Percentiles rank a stretch among this genome's conserved stretches.
phyloP scores from a whole-genome alignment of 2,113 vertebrate genomes.

The Vanacampus margaritifer region DNA sequence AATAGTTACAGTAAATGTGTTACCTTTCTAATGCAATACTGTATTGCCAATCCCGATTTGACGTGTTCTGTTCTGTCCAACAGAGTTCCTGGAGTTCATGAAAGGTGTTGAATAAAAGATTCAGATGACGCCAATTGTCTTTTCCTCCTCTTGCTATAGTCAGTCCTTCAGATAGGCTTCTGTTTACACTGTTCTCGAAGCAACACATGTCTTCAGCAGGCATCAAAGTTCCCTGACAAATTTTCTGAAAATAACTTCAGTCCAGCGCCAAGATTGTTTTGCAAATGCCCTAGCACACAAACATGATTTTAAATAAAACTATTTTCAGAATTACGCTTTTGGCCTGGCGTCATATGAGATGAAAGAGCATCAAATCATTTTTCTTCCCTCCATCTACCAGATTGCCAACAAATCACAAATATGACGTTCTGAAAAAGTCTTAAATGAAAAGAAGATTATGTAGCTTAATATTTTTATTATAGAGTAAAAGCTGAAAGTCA shows the following conservation, averaged over 20 bases:
- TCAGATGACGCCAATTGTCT: not conserved
- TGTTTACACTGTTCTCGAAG: conserved; percentile 1
- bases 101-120: conserved; percentile 72
- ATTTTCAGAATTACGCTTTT: conserved; percentile 7
- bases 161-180: conserved; percentile 12
- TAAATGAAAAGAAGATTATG: not conserved
- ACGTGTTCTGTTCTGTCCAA: conserved; percentile 17
- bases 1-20: no score
- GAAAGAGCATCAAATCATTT: not conserved
- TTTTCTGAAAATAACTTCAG: conserved; percentile 1
- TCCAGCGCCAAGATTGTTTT: not conserved
- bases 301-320: conserved; percentile 48
- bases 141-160: not conserved
- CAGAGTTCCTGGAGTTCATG: conserved; percentile 77
- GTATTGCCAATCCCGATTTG: not conserved
- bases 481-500: not conserved
- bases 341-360: not conserved
- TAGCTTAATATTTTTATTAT: not conserved
- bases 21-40: no score
- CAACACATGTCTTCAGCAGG: not conserved
- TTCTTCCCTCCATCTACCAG: no score
- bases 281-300: conserved; percentile 10
- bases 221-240: not conserved
- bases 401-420: no score
- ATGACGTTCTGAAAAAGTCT: no score